Conservation (phyloP, 30 jellyfish, hydroid and myxozoan species). For the Hydra vulgaris region DNA sequence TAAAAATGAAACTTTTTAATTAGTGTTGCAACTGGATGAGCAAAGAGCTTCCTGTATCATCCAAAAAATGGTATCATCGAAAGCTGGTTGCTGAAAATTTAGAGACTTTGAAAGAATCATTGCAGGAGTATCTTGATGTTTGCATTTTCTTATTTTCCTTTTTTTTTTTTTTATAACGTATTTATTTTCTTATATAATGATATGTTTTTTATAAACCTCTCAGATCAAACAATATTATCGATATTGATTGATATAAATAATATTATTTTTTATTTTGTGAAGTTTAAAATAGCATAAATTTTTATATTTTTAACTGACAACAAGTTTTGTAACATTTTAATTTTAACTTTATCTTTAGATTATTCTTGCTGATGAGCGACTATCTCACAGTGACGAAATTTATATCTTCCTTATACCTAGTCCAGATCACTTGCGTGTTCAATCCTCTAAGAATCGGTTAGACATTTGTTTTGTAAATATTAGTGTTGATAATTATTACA, state of each 20-base stretch:
- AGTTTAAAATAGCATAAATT: too few relatives aligned
- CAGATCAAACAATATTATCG: too few relatives aligned
- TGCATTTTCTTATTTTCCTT: conserved; percentile 1
- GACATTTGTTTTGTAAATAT: too few relatives aligned
- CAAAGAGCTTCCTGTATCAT: conserved; percentile 74
- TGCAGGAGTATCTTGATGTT: conserved; percentile 77
- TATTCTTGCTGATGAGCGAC: conserved; percentile 61
- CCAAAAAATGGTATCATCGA: conserved; percentile 50
- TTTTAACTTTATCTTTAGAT: conserved; percentile 32
- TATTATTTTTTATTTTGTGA: too few relatives aligned
- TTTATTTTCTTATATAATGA: too few relatives aligned
- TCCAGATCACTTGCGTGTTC: conserved; percentile 77
- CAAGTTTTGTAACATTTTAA: neutral
- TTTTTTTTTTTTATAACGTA: neutral
- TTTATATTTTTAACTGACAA: too few relatives aligned
- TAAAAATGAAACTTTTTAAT: neutral
- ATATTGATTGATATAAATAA: too few relatives aligned
- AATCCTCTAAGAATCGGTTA: neutral
- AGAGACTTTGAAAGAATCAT: conserved; percentile 49
- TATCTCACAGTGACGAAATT: conserved; percentile 81
- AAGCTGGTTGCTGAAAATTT: conserved; percentile 57
- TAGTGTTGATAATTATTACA: too few relatives aligned
- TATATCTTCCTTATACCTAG: conserved; percentile 86
- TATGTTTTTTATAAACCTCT: too few relatives aligned
- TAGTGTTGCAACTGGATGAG: conserved; percentile 97